These are phyloP conservation scores for Aegypius monachus DNA, from an alignment of 2,113 vertebrate genomes.

Conservation along the genomic window DNA sequence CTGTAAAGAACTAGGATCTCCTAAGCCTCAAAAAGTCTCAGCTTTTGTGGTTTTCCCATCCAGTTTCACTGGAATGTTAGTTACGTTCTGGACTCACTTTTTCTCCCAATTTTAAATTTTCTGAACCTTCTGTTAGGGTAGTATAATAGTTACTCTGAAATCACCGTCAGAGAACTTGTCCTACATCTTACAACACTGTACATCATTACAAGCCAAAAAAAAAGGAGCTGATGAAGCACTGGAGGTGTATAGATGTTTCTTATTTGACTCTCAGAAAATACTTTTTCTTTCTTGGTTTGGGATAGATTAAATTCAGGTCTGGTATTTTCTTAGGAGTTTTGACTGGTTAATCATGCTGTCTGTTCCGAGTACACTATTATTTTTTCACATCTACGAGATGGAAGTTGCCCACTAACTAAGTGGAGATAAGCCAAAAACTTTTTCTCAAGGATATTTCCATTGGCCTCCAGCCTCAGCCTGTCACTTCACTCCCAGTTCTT, in stretches of 20 bases:
- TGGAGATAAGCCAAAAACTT: background rate
- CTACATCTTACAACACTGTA: background rate
- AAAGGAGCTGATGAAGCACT: background rate
- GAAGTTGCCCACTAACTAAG: background rate
- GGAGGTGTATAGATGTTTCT: background rate
- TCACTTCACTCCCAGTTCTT: background rate
- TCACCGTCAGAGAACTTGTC: background rate
- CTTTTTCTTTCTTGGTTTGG: background rate
- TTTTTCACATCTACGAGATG: background rate
- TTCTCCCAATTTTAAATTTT: background rate
- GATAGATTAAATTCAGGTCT: background rate
- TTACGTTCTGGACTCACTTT: background rate
- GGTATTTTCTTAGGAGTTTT: background rate
- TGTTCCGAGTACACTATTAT: background rate
- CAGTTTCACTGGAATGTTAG: background rate
- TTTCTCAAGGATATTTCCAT: conserved; percentile 32
- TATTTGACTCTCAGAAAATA: background rate
- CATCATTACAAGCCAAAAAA: background rate
- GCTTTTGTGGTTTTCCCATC: background rate
- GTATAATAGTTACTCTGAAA: background rate
- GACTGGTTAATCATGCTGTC: background rate
- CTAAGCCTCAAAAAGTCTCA: background rate
- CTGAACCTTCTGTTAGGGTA: background rate
- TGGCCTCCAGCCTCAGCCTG: background rate
- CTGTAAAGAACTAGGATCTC: background rate